A percentile compares a stretch with the other conserved stretches of the same genome.
Conservation (phyloP, 92 coral and sea anemone genomes). For the Palythoa caribaeorum region DNA sequence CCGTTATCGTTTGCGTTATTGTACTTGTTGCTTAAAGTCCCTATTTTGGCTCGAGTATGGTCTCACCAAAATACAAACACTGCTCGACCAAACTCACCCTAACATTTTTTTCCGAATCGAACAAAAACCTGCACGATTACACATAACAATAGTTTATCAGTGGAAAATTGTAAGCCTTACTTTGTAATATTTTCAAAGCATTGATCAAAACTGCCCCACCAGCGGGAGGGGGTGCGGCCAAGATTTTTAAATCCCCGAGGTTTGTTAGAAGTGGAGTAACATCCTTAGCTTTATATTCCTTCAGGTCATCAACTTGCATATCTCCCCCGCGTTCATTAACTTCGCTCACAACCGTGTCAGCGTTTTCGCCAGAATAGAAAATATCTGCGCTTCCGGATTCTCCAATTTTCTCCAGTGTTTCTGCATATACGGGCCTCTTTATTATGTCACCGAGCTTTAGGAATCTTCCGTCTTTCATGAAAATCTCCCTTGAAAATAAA, state of each 20-base stretch:
- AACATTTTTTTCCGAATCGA: no score
- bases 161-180: slow-evolving; percentile 29
- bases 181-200: slow-evolving; percentile 75
- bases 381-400: slow-evolving; percentile 74
- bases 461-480: slow-evolving; percentile 68
- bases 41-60: no score
- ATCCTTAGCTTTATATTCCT: slow-evolving; percentile 66
- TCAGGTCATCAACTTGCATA: slow-evolving; percentile 66
- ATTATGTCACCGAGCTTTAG: slow-evolving; percentile 65
- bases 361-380: slow-evolving; percentile 69
- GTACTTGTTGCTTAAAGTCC: no score
- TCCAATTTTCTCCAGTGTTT: slow-evolving; percentile 76
- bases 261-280: slow-evolving; percentile 65
- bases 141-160: no score
- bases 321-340: slow-evolving; percentile 73
- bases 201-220: slow-evolving; percentile 81
- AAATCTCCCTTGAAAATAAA: slow-evolving; percentile 63
- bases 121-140: no score
- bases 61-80: no score
- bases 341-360: slow-evolving; percentile 67
- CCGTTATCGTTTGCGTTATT: no score
- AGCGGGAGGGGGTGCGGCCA: slow-evolving; percentile 88
- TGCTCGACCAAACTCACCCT: no score
- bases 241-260: slow-evolving; percentile 67
- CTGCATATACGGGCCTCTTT: slow-evolving; percentile 74